Evolutionary conservation across 2,888 invertebrate species (phyloP).

Genomic region (Corythucha ciliata): DNA sequence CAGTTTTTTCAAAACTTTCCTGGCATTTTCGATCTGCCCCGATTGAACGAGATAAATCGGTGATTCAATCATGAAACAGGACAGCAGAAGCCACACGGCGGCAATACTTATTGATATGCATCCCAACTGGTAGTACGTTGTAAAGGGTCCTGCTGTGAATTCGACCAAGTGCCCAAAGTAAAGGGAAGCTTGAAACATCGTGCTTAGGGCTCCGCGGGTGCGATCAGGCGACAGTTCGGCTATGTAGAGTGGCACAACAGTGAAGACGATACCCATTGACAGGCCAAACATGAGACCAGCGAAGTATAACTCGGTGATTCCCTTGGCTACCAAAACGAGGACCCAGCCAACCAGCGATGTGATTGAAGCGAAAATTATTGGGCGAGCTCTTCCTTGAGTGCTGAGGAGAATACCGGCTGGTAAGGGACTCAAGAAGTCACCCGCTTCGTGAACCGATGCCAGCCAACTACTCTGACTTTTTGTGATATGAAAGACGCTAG

Average conservation of each 20-base stretch:
- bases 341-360: conserved; percentile 28
- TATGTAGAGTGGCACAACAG: conserved; percentile 31
- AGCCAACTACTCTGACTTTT: conserved; percentile 28
- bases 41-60: conserved; percentile 29
- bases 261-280: conserved; percentile 32
- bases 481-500: conserved; percentile 28
- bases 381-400: conserved; percentile 25
- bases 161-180: conserved; percentile 32
- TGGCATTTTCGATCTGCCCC: conserved; percentile 22
- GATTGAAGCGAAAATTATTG: conserved; percentile 20
- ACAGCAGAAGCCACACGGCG: conserved; percentile 23
- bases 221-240: conserved; percentile 31
- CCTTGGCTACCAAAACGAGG: conserved; percentile 21
- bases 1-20: conserved; percentile 20
- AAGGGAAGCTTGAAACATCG: conserved; percentile 30
- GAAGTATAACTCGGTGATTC: conserved; percentile 25
- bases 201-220: conserved; percentile 31
- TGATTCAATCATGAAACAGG: conserved; percentile 31
- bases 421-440: conserved; percentile 31
- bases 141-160: conserved; percentile 30
- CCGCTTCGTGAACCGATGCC: conserved; percentile 31
- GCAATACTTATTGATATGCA: conserved; percentile 27
- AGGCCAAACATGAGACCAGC: conserved; percentile 32
- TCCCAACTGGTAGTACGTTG: conserved; percentile 28
- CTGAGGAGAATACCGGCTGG: conserved; percentile 28